phyloP scores from a whole-genome alignment of 2,797 vertebrate species.

The Zalophus californianus region DNA sequence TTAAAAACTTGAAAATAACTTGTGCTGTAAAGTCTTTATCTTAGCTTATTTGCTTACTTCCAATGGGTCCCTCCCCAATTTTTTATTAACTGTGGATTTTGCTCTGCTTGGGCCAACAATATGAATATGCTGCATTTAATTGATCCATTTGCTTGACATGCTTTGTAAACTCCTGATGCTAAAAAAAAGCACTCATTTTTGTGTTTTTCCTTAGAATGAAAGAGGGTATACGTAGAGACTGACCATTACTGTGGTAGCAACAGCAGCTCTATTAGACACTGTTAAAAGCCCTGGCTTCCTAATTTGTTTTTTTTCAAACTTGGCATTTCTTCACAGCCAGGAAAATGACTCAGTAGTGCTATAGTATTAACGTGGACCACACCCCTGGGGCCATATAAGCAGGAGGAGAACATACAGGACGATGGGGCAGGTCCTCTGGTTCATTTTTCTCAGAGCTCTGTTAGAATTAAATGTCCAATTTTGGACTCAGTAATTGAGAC shows the following conservation, averaged over 20 bases:
- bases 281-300: background rate
- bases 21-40: background rate
- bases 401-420: background rate
- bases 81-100: conserved; percentile 30
- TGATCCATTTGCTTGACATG: background rate
- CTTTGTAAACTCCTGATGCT: background rate
- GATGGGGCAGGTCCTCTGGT: background rate
- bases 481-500: conserved; percentile 41
- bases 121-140: background rate
- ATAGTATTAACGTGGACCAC: background rate
- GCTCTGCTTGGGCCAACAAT: background rate
- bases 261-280: background rate
- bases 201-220: background rate
- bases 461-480: conserved; percentile 38
- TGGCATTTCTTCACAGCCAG: conserved; percentile 40
- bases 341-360: background rate
- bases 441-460: conserved; percentile 24
- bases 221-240: background rate
- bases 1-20: conserved; percentile 38
- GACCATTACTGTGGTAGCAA: too few species aligned
- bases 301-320: background rate
- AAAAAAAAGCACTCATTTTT: background rate
- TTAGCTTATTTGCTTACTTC: background rate
- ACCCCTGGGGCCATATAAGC: background rate
- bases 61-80: background rate